A percentile compares a stretch with the other conserved stretches of the same genome.
Evolutionary conservation across 2,888 invertebrate species (phyloP).

Genomic region (Sphaeridia pumilis): DNA sequence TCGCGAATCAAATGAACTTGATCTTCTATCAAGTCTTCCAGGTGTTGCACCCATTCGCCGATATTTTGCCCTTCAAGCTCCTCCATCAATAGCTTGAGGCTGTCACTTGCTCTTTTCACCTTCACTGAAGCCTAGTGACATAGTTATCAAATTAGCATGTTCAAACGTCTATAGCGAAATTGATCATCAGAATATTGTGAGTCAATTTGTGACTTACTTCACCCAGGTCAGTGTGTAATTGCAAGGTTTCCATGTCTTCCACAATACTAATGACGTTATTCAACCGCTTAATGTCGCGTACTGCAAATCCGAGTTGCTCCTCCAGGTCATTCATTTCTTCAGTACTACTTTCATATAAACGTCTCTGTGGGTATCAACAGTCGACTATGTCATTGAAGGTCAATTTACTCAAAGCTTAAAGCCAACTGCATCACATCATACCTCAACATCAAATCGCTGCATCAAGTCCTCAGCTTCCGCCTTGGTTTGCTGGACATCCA

Average conservation of each 20-base stretch:
- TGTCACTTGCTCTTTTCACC: constrained; percentile 13
- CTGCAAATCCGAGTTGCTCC: constrained; percentile 16
- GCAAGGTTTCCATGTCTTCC: constrained; percentile 20
- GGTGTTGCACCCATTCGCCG: constrained; percentile 22
- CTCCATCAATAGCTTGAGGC: constrained; percentile 4
- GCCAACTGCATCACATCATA: too few relatives aligned
- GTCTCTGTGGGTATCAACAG: constrained; percentile 27
- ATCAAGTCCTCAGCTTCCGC: constrained; percentile 15
- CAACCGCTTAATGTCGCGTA: constrained; percentile 19
- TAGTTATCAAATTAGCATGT: too few relatives aligned
- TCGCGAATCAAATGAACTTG: constrained; percentile 17
- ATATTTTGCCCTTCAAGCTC: constrained; percentile 18
- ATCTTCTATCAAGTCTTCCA: constrained; percentile 16
- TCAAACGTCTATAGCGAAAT: too few relatives aligned
- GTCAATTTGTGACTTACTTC: too few relatives aligned
- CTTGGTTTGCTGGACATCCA: constrained; percentile 21
- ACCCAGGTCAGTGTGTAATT: neutral
- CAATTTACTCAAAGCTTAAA: too few relatives aligned
- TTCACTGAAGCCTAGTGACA: constrained; percentile 20
- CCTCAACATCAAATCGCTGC: constrained; percentile 17
- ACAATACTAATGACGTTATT: constrained; percentile 22
- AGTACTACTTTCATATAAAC: constrained; percentile 15
- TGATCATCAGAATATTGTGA: too few relatives aligned
- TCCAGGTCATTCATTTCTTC: constrained; percentile 20
- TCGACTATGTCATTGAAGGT: too few relatives aligned